Base-by-base conservation (phyloP, 64 coral and sea anemone genomes). In the Stichodactyla helianthus region DNA sequence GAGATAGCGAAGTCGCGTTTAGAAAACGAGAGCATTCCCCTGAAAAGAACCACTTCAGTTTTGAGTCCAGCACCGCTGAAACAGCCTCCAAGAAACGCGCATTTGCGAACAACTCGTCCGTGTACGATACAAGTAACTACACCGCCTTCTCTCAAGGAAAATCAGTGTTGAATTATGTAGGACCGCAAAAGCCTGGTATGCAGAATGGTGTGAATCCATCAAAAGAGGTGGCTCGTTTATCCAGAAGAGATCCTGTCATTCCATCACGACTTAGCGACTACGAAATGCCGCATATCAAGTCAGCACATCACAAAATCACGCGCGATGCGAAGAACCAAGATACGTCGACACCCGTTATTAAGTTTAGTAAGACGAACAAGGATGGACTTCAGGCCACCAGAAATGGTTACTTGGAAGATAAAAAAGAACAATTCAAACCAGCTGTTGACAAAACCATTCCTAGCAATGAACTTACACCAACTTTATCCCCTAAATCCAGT, bases 401-500 rank as follows among this genome's bases (percentile, higher is more conserved):
- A 8, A 74, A 74, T 19, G 25, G 68, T 31, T 31, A 27, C 22
- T 71, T 74, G 10, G 22, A 31, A 74, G 78, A 20, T 9, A 81
- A 51, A 54, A 81, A 81, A 19, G 50, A 81, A 81, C 52, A 44
- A 18, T 52, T 17, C 14, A 81, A 81, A 53, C 50, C 52, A n/a
- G 16, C 78, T 52, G 78, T 81, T 52, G 23, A 81, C 52, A 28
- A 15, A 22, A 81, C 50, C 15, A 16, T 22, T 19, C 78, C 78
- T 81, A 51, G 51, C 50, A 81, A 81, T 50, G n/a, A 81, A 44
- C 15, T 81, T 81, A 54, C 78, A 18, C 22, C 68, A 23, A 71
- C 68, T 11, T 82, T 82, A 63, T 84, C 83, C 16, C 83, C 83
- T 31, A 84, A 60, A 44, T 84, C 83, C 35, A 84, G 83, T 63